Base-by-base conservation (phyloP, 2,888 invertebrate species). In the Apodemia arnacis region DNA sequence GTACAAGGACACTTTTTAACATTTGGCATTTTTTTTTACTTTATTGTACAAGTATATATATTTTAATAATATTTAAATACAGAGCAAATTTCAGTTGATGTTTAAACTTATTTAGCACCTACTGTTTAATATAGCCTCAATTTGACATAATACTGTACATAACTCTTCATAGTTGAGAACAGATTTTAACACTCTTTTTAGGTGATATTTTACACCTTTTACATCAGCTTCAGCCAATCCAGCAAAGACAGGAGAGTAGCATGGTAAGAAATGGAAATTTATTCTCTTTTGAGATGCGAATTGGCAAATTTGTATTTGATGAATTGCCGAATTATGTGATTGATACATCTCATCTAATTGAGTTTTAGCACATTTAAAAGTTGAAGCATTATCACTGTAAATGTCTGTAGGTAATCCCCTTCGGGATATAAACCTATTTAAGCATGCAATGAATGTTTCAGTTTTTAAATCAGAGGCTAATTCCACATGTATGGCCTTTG, bases 401-500 rank as follows among this genome's bases (percentile, higher is more conserved):
- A 92, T 82, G 2, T 82, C 18, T 7, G 27, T 34, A 10, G 87
- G 85, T 31, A 83, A n/a, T 6, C 87, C 88, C 41, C 87, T 27
- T 24, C 92, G 49, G 27, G 91, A 63, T 31, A 88, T 87, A 41
- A 90, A 92, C 18, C 90, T 74, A 15, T 81, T 85, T 11, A 90
- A 73, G 21, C 83, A 84, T 24, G 87, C 87, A n/a, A 92, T 66
- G 75, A 89, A 92, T 4, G 88, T 66, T 3, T 87, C 84, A 38
- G 88, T 85, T 0, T 34, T 79, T 49, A 79, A 49, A 79, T 83
- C 83, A 18, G 78, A 74, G 34, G 78, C 84, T 13, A 92, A 31
- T 54, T 92, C 90, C 5, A 88, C n/a, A 49, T 83, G 91, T 73
- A 88, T 80, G 18, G 87, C 87, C 38, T 90, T 90, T 13, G 87